Evolutionary conservation across 2,797 vertebrate genomes (phyloP).

Genomic region (Craterocephalus amniculus): DNA sequence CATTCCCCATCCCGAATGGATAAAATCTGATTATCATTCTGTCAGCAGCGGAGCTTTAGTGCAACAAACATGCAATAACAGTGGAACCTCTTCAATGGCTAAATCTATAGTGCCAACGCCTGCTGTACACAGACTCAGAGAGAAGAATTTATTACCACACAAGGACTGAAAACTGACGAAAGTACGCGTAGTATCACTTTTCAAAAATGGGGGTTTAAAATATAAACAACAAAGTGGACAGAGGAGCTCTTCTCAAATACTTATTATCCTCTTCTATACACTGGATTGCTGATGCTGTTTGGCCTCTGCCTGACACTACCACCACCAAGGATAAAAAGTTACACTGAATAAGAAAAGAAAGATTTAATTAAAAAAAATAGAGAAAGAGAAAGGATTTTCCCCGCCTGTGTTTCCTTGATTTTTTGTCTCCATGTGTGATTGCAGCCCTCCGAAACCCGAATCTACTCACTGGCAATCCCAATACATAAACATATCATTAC

Average conservation of each 20-base stretch:
- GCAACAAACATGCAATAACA: slow-evolving; percentile 65
- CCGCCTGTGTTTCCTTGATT: slow-evolving; percentile 36
- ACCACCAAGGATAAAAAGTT: slow-evolving; percentile 46
- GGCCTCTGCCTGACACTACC: slow-evolving; percentile 36
- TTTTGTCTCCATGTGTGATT: slow-evolving; percentile 34
- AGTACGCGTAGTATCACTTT: slow-evolving; percentile 58
- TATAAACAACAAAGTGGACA: slow-evolving; percentile 58
- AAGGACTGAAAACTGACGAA: slow-evolving; percentile 66
- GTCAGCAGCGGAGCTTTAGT: slow-evolving; percentile 41
- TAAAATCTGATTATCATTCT: slow-evolving; percentile 14
- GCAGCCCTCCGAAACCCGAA: slow-evolving; percentile 23
- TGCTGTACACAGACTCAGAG: slow-evolving; percentile 58
- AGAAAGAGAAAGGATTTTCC: slow-evolving; percentile 13
- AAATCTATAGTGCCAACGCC: slow-evolving; percentile 32
- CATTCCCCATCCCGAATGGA: not conserved
- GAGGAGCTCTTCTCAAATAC: slow-evolving; percentile 17
- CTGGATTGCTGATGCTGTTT: slow-evolving; percentile 27
- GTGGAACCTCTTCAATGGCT: slow-evolving; percentile 46
- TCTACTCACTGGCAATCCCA: slow-evolving; percentile 46
- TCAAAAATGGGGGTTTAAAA: slow-evolving; percentile 41
- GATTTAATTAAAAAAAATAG: not conserved
- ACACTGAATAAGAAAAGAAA: slow-evolving; percentile 21
- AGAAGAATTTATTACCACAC: slow-evolving; percentile 64
- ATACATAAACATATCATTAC: slow-evolving; percentile 58
- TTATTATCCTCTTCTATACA: slow-evolving; percentile 40